Percentiles rank a stretch among this genome's conserved stretches.
Evolutionary conservation across 2,113 vertebrate genomes (phyloP).

Genomic region (Jaculus jaculus): DNA sequence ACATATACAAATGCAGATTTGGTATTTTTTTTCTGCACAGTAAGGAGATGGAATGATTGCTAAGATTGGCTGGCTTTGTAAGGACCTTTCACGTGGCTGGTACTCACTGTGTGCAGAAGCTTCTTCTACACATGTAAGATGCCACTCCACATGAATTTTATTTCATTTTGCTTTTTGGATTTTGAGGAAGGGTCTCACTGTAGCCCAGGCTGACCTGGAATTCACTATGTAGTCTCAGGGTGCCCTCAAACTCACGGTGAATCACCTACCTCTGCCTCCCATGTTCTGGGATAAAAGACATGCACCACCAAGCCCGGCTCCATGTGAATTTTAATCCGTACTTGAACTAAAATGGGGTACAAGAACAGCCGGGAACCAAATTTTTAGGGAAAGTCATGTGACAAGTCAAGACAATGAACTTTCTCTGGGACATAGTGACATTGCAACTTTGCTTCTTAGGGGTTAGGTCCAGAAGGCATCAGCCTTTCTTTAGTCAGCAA

Average conservation of each 20-base stretch:
- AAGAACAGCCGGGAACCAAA: not conserved
- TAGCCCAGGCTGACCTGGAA: too few species aligned
- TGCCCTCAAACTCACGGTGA: too few species aligned
- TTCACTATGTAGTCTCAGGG: too few species aligned
- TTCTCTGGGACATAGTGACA: conserved; percentile 44
- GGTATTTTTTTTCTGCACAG: conserved; percentile 1
- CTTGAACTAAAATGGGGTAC: not conserved
- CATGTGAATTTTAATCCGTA: not conserved
- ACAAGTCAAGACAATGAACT: not conserved
- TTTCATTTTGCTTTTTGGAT: too few species aligned
- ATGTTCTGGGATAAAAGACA: too few species aligned
- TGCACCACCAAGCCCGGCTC: not conserved
- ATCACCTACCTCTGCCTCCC: too few species aligned
- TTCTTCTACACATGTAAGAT: not conserved
- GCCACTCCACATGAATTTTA: not conserved
- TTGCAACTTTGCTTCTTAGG: conserved; percentile 14
- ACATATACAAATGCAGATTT: not conserved
- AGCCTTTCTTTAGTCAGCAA: conserved; percentile 3
- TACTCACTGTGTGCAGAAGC: not conserved
- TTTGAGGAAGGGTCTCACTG: too few species aligned
- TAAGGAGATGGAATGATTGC: not conserved
- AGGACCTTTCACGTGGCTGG: not conserved
- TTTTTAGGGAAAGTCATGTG: conserved; percentile 1
- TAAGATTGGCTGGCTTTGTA: not conserved
- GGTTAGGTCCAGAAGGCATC: conserved; percentile 63